These are phyloP conservation scores for Spea hammondii DNA, from an alignment of 2,797 vertebrate genomes.

Conservation along the genomic window DNA sequence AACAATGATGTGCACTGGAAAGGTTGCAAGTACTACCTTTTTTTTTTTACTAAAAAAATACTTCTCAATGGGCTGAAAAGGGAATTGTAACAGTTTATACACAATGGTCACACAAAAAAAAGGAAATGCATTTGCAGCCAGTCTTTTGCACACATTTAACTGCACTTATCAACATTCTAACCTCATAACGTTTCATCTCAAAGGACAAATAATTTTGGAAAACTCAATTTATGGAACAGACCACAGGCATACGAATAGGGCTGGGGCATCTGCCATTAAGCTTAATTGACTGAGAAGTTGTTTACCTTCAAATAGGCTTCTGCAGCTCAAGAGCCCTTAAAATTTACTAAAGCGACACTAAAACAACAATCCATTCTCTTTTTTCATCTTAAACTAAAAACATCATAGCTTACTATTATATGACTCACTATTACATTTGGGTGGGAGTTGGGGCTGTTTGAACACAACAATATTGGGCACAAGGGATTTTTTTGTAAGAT, in stretches of 20 bases:
- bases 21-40: too few species aligned
- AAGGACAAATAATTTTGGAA: too few species aligned
- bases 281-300: slow-evolving; percentile 36
- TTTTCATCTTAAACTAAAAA: slow-evolving; percentile 6
- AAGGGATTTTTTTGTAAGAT: slow-evolving; percentile 7
- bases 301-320: background rate
- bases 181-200: too few species aligned
- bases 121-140: too few species aligned
- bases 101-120: too few species aligned
- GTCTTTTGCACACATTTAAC: too few species aligned
- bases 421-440: background rate
- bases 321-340: slow-evolving; percentile 16
- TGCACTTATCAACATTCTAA: too few species aligned
- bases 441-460: background rate
- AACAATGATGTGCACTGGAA: too few species aligned
- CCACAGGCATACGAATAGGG: background rate
- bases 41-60: too few species aligned
- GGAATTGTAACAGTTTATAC: too few species aligned
- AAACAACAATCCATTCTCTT: slow-evolving; percentile 28
- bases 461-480: slow-evolving; percentile 1
- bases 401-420: background rate
- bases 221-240: too few species aligned
- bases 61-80: too few species aligned
- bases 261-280: background rate
- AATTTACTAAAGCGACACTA: slow-evolving; percentile 35